phyloP scores from a whole-genome alignment of 2,888 invertebrate species.

The Arctia plantaginis region DNA sequence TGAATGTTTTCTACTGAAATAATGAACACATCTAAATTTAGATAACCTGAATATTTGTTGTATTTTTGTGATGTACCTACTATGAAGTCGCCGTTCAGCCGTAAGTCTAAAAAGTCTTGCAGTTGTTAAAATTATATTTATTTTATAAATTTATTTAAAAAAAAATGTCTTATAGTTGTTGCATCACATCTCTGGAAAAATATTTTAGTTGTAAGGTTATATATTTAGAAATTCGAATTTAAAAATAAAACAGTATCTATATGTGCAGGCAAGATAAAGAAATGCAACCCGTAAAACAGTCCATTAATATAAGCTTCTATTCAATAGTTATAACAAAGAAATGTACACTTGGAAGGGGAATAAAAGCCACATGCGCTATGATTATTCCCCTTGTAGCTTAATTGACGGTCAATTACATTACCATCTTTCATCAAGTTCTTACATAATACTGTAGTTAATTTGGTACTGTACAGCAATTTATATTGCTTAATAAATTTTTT shows the following conservation, averaged over 20 bases:
- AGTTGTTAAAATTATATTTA: not conserved
- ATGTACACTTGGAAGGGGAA: not conserved
- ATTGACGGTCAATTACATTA: slow-evolving; percentile 44
- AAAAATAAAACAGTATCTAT: not conserved
- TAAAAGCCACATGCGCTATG: not conserved
- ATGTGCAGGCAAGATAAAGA: not conserved
- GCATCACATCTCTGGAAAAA: not conserved
- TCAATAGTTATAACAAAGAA: not conserved
- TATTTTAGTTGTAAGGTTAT: not conserved
- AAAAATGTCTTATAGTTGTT: not conserved
- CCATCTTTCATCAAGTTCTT: slow-evolving; percentile 40
- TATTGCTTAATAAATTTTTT: slow-evolving; percentile 38
- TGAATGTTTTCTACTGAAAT: slow-evolving; percentile 2
- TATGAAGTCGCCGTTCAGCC: not conserved
- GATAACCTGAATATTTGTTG: not conserved
- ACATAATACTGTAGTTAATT: slow-evolving; percentile 26
- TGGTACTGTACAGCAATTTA: slow-evolving; percentile 37
- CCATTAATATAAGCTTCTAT: not conserved
- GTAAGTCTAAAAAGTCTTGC: not conserved
- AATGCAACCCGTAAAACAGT: not conserved
- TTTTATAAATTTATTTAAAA: not conserved
- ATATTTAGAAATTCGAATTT: slow-evolving; percentile 1
- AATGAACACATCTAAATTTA: slow-evolving; percentile 14
- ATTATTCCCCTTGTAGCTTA: slow-evolving; percentile 19
- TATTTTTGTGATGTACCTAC: not conserved